Percentiles rank a stretch among this genome's conserved stretches.
These are phyloP conservation scores for Notodonta ziczac DNA, from an alignment of 2,888 invertebrate genomes.

Conservation along the genomic window DNA sequence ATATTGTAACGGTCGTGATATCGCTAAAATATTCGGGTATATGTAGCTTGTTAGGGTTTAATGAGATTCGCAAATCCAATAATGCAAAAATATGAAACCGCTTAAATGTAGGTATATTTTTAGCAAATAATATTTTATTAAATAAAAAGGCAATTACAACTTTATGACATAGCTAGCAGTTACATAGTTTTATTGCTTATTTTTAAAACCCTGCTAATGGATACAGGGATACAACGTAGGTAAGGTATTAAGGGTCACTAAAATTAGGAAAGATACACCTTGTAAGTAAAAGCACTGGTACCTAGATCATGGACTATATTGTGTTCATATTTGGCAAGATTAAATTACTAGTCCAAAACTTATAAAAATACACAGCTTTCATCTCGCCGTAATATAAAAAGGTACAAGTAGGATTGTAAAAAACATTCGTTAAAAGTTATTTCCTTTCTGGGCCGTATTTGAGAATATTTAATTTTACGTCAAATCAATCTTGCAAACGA, in stretches of 20 bases:
- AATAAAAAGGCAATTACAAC: too few relatives aligned
- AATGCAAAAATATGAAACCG: not conserved
- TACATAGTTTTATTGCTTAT: too few relatives aligned
- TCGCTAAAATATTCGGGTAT: not conserved
- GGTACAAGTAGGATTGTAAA: not conserved
- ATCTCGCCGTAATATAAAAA: not conserved
- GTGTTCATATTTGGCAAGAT: too few relatives aligned
- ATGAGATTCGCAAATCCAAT: not conserved
- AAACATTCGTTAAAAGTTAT: not conserved
- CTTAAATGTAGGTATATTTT: not conserved
- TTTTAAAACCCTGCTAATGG: too few relatives aligned
- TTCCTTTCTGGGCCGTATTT: conserved; percentile 6
- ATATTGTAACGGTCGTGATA: not conserved
- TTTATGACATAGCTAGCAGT: too few relatives aligned
- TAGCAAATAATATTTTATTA: too few relatives aligned
- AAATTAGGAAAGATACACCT: too few relatives aligned
- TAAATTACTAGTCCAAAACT: too few relatives aligned
- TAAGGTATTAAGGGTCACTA: too few relatives aligned
- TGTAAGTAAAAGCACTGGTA: too few relatives aligned
- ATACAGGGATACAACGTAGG: too few relatives aligned
- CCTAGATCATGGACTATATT: too few relatives aligned
- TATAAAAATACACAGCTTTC: not conserved
- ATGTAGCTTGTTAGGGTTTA: not conserved
- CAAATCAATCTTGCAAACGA: conserved; percentile 19
- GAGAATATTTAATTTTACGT: conserved; percentile 15